Base-by-base conservation (phyloP, 2,888 invertebrate genomes). In the Phengaris arion region DNA sequence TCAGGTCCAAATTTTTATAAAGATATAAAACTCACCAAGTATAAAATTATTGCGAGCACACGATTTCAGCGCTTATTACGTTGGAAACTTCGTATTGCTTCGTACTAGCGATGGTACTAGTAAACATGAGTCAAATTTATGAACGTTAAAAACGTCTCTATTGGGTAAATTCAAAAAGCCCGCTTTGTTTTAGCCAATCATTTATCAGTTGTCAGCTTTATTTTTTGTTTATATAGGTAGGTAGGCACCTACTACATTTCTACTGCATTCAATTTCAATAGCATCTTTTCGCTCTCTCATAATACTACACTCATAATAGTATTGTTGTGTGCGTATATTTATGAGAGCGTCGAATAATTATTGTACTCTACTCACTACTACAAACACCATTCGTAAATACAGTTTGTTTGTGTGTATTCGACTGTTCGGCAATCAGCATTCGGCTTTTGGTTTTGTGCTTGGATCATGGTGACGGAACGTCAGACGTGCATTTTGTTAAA, bases 21-120 rank as follows among this genome's bases (percentile, higher is more conserved):
- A 79, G 76, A 85, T 87, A 83, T 84, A 82, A 83, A 87, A 92
- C 92, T 93, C 89, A 93, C 93, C 91, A 80, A 88, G 85, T 86
- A 83, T 84, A 81, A 89, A 87, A 88, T 89, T 89, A 90, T 88
- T 85, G 84, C 85, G 89, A 88, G 87, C 91, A 93, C 92, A 93
- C 93, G 92, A 93, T 93, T 93, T 92, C 92, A 92, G 93, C 86
- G 91, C 93, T 92, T 93, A 93, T 92, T 92, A 92, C 92, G 92
- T 92, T 90, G 90, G 90, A 87, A 83, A 92, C 91, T 90, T 92
- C 88, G 88, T 86, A 87, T 86, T 89, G 84, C 83, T 85, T 87
- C 85, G 83, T 83, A 86, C 85, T 85, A 89, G 22, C 22, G 22
- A 22, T 22, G 22, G 83, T 83, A 86, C 85, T 85, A 89, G 87